Evolutionary conservation across 2,113 vertebrate species (phyloP).

Genomic region (Stegostoma tigrinum): DNA sequence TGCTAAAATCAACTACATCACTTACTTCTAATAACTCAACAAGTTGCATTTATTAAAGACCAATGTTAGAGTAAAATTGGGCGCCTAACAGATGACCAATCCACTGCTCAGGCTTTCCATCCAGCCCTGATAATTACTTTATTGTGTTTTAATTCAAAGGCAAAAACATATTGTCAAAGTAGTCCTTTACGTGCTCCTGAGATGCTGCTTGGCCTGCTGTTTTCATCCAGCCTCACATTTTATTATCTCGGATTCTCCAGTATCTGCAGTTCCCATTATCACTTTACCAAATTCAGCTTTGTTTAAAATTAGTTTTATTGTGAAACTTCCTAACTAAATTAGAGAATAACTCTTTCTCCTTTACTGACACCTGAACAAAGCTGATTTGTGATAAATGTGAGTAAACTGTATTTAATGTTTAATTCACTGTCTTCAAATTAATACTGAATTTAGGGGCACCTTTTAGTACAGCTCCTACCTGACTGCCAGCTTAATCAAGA

Average conservation of each 20-base stretch:
- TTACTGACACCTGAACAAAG: not conserved
- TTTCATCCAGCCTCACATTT: too few species aligned
- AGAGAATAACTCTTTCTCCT: not conserved
- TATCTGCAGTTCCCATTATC: too few species aligned
- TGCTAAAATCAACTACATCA: not conserved
- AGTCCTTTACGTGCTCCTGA: too few species aligned
- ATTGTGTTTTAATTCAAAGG: not conserved
- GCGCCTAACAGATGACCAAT: not conserved
- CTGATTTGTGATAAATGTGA: not conserved
- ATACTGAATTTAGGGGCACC: not conserved
- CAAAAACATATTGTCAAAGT: not conserved
- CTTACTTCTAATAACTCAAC: not conserved
- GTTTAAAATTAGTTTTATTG: not conserved
- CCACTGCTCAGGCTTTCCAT: not conserved
- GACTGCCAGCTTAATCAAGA: not conserved
- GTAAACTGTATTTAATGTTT: not conserved
- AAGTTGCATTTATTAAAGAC: not conserved
- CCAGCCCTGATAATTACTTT: not conserved
- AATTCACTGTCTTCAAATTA: not conserved
- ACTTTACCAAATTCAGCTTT: not conserved
- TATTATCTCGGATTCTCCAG: too few species aligned
- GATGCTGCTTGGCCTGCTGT: too few species aligned
- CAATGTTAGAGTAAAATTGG: not conserved
- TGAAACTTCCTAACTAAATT: not conserved
- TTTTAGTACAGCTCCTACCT: not conserved